phyloP scores from a whole-genome alignment of 2,797 vertebrate species.

The Netta rufina region DNA sequence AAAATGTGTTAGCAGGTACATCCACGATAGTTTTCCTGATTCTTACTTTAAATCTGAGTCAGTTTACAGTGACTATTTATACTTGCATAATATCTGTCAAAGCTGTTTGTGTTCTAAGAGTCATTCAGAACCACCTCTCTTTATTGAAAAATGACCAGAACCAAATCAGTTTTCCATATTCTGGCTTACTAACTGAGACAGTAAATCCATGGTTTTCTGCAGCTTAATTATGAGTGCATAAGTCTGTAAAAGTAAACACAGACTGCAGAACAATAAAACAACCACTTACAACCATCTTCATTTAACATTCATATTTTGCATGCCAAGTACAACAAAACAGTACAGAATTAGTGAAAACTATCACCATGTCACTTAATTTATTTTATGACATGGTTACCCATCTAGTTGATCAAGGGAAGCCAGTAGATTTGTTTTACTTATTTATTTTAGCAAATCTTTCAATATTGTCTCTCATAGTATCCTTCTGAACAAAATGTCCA shows the following conservation, averaged over 20 bases:
- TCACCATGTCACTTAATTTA: neutral
- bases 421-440: neutral
- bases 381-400: neutral
- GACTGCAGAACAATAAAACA: neutral
- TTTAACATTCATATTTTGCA: neutral
- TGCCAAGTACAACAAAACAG: neutral
- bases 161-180: neutral
- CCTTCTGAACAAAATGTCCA: neutral
- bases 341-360: neutral
- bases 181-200: neutral
- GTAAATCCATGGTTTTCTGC: neutral
- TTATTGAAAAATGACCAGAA: neutral
- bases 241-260: neutral
- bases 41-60: neutral
- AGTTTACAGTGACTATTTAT: neutral
- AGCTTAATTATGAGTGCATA: neutral
- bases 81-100: neutral
- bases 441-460: neutral
- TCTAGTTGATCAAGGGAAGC: neutral
- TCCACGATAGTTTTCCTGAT: neutral
- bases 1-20: neutral
- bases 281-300: neutral
- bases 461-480: neutral
- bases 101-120: neutral
- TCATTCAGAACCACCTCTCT: neutral